phyloP scores from a whole-genome alignment of 2,113 vertebrate species.

The Neodontobutis hainanensis region DNA sequence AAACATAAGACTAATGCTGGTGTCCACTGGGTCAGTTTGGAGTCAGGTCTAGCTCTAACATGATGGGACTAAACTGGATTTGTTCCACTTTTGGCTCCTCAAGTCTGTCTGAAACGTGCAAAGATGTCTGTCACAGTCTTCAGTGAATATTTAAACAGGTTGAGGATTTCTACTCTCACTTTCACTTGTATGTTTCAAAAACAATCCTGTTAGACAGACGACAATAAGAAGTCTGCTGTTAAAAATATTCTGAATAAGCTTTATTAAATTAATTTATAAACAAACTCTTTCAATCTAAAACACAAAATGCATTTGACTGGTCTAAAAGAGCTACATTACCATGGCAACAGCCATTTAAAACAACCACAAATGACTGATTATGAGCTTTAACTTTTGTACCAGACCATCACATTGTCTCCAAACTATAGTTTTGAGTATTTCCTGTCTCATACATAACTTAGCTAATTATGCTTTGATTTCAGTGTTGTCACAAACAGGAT shows the following conservation, averaged over 20 bases:
- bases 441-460: not conserved
- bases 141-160: slow-evolving; percentile 48
- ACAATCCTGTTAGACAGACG: not conserved
- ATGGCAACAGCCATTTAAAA: too few relatives aligned
- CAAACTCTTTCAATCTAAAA: too few relatives aligned
- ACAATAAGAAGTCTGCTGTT: not conserved
- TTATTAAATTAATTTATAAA: too few relatives aligned
- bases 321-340: too few relatives aligned
- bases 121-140: slow-evolving; percentile 6
- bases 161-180: slow-evolving; percentile 20
- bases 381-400: too few relatives aligned
- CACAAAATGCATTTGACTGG: too few relatives aligned
- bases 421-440: not conserved
- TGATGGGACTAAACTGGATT: slow-evolving; percentile 1
- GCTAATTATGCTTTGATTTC: not conserved
- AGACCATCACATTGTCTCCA: too few relatives aligned
- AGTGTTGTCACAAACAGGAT: not conserved
- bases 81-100: not conserved
- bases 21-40: not conserved
- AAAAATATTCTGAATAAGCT: too few relatives aligned
- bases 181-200: not conserved
- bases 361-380: too few relatives aligned
- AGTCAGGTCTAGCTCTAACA: not conserved
- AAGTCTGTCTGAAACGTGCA: slow-evolving; percentile 2
- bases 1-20: too few relatives aligned